Base-by-base conservation (phyloP, 2,888 invertebrate species). In the Nomada fucata region DNA sequence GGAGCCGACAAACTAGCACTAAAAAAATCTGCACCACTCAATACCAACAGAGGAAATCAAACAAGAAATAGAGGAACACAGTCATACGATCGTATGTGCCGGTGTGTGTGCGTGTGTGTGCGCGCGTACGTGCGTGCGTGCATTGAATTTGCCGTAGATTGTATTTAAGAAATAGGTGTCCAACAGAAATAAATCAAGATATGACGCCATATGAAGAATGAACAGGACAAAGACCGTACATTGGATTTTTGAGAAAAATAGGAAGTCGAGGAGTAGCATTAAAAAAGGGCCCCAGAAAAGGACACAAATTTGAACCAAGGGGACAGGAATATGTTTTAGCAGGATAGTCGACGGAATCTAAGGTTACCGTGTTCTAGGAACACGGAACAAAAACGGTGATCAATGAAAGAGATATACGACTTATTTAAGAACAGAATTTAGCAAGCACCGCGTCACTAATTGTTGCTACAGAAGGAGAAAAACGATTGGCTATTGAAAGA, bases 241-340 rank as follows among this genome's bases (percentile, higher is more conserved):
- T 86, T 68, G 76, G 76, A 10, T 86, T 57, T 29, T 36, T 89
- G 10, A 68, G 86, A 29, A 78, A 65, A 0, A 76, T 89, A 20
- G 86, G 84, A 0, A 85, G 80, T 52, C 60, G 77, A 11, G 76
- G 60, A 0, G 80, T 86, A 0, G 85, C 65, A 7, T 26, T 89
- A 2, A 64, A 88, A 15, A 61, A 75, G n/a, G 53, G 42, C 2
- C 11, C 18, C 2, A 60, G 9, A 18, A 63, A 50, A 36, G 44
- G 29, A 29, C 29, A 76, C 5, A 89, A 89, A 73, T 89, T 88
- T 55, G 82, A 83, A 18, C 52, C 83, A 84, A 84, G 63, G 81
- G 84, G 18, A 82, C 23, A 82, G 9, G 86, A 86, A 11, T 72
- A 76, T 29, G 20, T 69, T 7, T 26, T 26, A 26, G 26, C 3